These are phyloP conservation scores for Puma concolor DNA, from an alignment of 2,113 vertebrate species.

Conservation along the genomic window DNA sequence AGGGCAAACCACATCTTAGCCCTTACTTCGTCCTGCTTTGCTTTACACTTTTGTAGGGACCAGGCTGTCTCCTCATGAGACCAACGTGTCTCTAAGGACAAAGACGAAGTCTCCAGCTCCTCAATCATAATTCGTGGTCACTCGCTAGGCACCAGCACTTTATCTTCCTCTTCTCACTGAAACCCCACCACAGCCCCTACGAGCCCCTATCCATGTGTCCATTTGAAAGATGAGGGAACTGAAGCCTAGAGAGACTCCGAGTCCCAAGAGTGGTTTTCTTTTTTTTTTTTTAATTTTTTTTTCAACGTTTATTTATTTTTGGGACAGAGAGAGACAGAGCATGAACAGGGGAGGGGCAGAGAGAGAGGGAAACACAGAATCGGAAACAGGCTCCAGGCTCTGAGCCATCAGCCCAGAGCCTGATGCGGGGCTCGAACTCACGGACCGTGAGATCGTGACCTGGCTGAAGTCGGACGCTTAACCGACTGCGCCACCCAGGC, in stretches of 20 bases:
- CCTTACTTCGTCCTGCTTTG: neutral
- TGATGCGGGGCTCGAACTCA: too few species aligned
- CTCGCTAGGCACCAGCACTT: neutral
- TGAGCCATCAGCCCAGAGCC: too few species aligned
- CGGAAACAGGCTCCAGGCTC: too few species aligned
- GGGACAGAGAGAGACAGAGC: too few species aligned
- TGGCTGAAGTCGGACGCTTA: too few species aligned
- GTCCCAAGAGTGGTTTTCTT: neutral
- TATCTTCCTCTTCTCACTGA: neutral
- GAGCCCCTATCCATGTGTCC: neutral
- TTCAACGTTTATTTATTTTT: too few species aligned
- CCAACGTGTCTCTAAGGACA: neutral
- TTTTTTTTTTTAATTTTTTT: too few species aligned
- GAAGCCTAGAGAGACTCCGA: neutral
- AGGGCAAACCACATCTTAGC: neutral
- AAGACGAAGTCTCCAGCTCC: neutral
- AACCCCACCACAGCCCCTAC: neutral
- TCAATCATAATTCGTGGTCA: neutral
- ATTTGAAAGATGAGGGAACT: slow-evolving; percentile 13
- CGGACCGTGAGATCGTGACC: too few species aligned
- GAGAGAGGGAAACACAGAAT: too few species aligned
- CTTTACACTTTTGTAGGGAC: neutral
- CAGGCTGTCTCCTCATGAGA: neutral
- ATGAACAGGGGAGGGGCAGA: too few species aligned
- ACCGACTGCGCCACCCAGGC: too few species aligned